These are phyloP conservation scores for Sander vitreus DNA, from an alignment of 2,113 vertebrate genomes.

Conservation along the genomic window DNA sequence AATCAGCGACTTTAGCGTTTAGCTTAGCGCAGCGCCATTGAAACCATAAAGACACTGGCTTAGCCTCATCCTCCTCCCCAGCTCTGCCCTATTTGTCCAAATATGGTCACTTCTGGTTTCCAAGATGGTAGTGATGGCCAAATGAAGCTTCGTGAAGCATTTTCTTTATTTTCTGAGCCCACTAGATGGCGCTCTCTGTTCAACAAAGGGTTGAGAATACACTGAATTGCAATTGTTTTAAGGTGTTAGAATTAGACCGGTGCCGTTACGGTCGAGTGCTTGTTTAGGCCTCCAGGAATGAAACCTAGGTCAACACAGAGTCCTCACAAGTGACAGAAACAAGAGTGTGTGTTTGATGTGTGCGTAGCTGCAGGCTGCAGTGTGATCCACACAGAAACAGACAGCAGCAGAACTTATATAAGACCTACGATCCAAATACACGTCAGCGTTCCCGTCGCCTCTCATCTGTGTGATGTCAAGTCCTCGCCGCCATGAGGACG, in stretches of 20 bases:
- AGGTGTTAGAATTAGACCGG: background rate
- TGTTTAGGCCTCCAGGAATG: background rate
- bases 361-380: constrained; percentile 17
- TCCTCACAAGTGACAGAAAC: constrained; percentile 2
- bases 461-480: constrained; percentile 38
- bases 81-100: no score
- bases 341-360: background rate
- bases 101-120: no score
- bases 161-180: no score
- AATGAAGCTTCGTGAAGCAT: no score
- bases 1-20: no score
- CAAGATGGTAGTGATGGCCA: no score
- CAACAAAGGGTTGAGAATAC: no score
- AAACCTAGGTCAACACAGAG: background rate
- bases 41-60: no score
- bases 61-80: no score
- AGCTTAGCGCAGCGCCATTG: no score
- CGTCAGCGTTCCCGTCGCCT: constrained; percentile 32
- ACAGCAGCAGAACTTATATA: constrained; percentile 51
- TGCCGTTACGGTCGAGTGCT: background rate
- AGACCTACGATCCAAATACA: constrained; percentile 31
- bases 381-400: constrained; percentile 39
- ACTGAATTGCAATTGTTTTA: background rate
- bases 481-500: background rate
- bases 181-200: no score